A percentile compares a stretch with the other conserved stretches of the same genome.
phyloP scores from a whole-genome alignment of 1,140 invertebrate genomes.

The Anastatus disparis region DNA sequence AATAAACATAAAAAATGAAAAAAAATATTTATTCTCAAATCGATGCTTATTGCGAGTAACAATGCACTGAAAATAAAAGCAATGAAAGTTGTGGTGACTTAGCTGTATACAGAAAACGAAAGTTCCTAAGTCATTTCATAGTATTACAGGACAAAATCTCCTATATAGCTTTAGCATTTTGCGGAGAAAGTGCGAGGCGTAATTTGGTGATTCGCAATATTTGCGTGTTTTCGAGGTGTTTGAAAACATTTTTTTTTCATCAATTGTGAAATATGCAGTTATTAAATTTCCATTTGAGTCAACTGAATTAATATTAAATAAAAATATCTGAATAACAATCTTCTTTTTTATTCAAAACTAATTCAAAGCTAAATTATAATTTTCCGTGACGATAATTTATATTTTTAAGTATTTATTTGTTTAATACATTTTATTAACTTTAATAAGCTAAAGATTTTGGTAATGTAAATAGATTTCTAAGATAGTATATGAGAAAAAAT shows the following conservation, averaged over 20 bases:
- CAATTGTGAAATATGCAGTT: slow-evolving; percentile 6
- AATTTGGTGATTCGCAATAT: slow-evolving; percentile 10
- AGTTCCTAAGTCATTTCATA: slow-evolving; percentile 16
- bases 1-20: too few species aligned
- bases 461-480: too few species aligned
- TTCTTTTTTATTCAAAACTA: neutral
- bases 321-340: too few species aligned
- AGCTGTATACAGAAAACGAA: slow-evolving; percentile 23
- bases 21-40: too few species aligned
- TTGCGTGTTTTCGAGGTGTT: neutral
- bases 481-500: too few species aligned
- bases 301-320: too few species aligned
- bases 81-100: neutral
- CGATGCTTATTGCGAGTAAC: neutral
- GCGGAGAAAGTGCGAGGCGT: slow-evolving; percentile 17
- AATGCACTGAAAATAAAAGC: neutral
- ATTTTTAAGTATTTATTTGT: too few species aligned
- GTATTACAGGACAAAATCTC: neutral
- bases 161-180: neutral
- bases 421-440: too few species aligned
- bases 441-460: too few species aligned
- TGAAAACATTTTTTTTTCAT: neutral
- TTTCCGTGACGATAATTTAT: too few species aligned
- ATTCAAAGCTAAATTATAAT: neutral
- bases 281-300: too few species aligned